A percentile compares a stretch with the other conserved stretches of the same genome.
phyloP scores from a whole-genome alignment of 2,113 vertebrate species.

The Poecilia latipinna region DNA sequence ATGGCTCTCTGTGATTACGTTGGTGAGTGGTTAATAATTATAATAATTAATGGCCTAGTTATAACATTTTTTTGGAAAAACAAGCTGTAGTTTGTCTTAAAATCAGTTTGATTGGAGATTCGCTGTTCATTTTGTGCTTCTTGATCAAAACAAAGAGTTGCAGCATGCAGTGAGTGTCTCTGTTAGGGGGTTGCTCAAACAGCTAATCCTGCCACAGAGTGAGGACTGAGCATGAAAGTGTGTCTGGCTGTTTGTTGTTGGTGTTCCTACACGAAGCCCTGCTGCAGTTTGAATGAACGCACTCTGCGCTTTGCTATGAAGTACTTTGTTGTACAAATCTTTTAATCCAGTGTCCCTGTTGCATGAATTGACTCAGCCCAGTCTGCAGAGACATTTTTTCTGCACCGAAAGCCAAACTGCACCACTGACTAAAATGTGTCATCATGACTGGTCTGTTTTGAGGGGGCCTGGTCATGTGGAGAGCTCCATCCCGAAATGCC shows the following conservation, averaged over 20 bases:
- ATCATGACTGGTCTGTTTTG: conserved; percentile 23
- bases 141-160: conserved; percentile 19
- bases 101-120: neutral
- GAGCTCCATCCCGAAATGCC: neutral
- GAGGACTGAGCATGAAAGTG: conserved; percentile 5
- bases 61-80: neutral
- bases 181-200: conserved; percentile 10
- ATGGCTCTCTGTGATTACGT: neutral
- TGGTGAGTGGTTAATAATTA: conserved; percentile 1
- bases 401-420: conserved; percentile 22
- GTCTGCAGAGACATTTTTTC: conserved; percentile 43
- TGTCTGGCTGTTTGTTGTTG: conserved; percentile 53
- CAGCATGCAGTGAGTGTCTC: neutral
- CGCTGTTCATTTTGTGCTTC: neutral
- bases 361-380: conserved; percentile 48
- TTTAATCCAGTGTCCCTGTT: conserved; percentile 68
- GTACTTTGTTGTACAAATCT: conserved; percentile 72
- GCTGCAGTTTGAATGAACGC: conserved; percentile 57
- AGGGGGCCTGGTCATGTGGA: conserved; percentile 38
- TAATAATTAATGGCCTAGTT: neutral
- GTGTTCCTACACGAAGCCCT: conserved; percentile 53
- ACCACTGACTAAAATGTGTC: conserved; percentile 27
- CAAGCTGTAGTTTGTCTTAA: neutral
- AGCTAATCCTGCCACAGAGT: conserved; percentile 23
- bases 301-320: conserved; percentile 61